Base-by-base conservation (phyloP, 2,888 invertebrate genomes). In the Ormyrus nitidulus region DNA sequence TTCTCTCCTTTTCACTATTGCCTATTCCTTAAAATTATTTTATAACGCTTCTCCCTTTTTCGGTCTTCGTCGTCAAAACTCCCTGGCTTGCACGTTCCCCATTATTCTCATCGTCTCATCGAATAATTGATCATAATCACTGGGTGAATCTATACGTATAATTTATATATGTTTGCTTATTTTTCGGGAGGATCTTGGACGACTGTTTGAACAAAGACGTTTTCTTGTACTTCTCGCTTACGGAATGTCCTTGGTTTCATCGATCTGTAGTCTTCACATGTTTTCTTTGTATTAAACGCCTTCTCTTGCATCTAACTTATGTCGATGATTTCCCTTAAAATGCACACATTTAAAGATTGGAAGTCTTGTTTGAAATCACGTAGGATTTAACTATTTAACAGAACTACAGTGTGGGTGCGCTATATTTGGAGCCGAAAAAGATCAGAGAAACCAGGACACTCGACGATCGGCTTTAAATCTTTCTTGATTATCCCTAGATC, bases 91-190 rank as follows among this genome's bases (percentile, higher is more conserved):
- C 34, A 62, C 10, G 34, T 49, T 10, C 19, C 51, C 48, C 13
- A 49, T 70, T 61, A 13, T 44, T 11, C 13, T 10, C 5, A 34
- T 73, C 73, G 59, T 54, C 46, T 53, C 53, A 44, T 72, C 5
- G 49, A 77, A 9, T 58, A 87, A 89, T 88, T 87, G 88, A 87
- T 88, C 87, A 84, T 87, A 85, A 85, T 86, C 84, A 84, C 84
- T 74, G 64, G 81, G 65, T 74, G 77, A 51, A 46, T 81, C 59
- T 81, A 70, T 80, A 73, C 66, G 74, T 80, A 77, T 65, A 84
- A 84, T 86, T 65, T 74, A 84, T 84, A 82, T 83, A 84, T 85
- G 83, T 83, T 58, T 59, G 19, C 62, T 44, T 59, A 56, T 49
- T 74, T 77, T 79, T 59, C 62, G 65, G 76, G 73, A 76, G 71